These are phyloP conservation scores for Heterochromis multidens DNA, from an alignment of 2,113 vertebrate species.

Conservation along the genomic window DNA sequence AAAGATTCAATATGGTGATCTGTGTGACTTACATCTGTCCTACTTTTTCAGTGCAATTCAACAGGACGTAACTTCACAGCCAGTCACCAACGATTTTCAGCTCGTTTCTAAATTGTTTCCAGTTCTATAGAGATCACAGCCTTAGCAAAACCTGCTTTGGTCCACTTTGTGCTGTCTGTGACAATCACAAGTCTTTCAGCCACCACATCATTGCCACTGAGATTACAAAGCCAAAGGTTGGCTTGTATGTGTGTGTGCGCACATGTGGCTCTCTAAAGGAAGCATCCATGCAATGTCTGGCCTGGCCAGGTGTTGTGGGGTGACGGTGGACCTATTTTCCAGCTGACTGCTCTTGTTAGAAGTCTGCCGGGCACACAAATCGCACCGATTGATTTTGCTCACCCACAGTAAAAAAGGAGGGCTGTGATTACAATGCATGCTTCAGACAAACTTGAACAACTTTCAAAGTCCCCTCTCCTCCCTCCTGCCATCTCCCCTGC, in stretches of 20 bases:
- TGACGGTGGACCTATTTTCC: conserved; percentile 88
- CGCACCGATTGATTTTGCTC: conserved; percentile 82
- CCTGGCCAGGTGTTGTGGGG: conserved; percentile 66
- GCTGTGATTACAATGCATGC: conserved; percentile 59
- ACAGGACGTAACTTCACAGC: background rate
- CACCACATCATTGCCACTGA: conserved; percentile 20
- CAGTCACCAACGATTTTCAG: background rate
- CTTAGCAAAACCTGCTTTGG: background rate
- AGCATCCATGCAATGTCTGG: conserved; percentile 42
- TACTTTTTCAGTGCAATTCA: background rate
- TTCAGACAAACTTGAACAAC: conserved; percentile 57
- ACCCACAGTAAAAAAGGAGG: conserved; percentile 36
- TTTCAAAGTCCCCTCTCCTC: conserved; percentile 30
- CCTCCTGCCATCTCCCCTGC: background rate
- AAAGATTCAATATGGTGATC: background rate
- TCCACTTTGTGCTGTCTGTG: conserved; percentile 22
- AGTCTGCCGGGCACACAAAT: conserved; percentile 79
- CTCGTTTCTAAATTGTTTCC: conserved; percentile 7
- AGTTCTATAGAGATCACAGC: conserved; percentile 26
- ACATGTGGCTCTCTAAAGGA: conserved; percentile 37
- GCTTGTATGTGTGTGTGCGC: background rate
- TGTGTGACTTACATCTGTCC: background rate
- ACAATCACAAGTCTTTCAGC: conserved; percentile 47
- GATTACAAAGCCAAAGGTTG: conserved; percentile 49
- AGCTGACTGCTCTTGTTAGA: conserved; percentile 84